Conservation (phyloP, 1,140 invertebrate species). For the Procambarus virginalis region DNA sequence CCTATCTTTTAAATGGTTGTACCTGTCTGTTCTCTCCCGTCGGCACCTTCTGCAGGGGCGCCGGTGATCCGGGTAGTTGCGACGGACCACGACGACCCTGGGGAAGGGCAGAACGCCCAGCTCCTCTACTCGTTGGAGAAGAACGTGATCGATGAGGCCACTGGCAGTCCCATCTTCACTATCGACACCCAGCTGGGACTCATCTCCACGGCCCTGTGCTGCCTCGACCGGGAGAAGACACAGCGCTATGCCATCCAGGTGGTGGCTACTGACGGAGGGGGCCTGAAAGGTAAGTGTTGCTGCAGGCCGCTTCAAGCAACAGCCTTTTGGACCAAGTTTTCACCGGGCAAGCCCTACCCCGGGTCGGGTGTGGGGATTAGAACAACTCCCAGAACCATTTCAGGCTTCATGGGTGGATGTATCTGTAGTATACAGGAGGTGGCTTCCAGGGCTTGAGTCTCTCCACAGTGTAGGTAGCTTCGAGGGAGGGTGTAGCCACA, state of each 20-base stretch:
- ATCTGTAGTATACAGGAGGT: too few relatives aligned
- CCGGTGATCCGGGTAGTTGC: slow-evolving; percentile 8
- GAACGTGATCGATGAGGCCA: slow-evolving; percentile 23
- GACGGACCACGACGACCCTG: slow-evolving; percentile 3
- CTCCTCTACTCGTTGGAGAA: slow-evolving; percentile 27
- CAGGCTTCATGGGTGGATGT: too few relatives aligned
- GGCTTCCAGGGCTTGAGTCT: too few relatives aligned
- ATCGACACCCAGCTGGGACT: slow-evolving; percentile 25
- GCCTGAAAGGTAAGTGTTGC: slow-evolving; percentile 17
- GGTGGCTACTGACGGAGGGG: slow-evolving; percentile 32
- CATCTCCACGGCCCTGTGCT: slow-evolving; percentile 26
- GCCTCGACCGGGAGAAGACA: slow-evolving; percentile 29
- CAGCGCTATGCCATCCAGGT: slow-evolving; percentile 39
- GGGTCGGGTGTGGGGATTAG: too few relatives aligned
- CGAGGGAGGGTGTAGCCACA: too few relatives aligned
- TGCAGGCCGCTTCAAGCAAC: too few relatives aligned
- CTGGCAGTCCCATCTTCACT: slow-evolving; percentile 17
- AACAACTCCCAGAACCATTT: too few relatives aligned
- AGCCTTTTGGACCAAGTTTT: too few relatives aligned
- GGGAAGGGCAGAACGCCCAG: slow-evolving; percentile 20
- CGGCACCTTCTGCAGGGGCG: not conserved
- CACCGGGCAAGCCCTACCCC: too few relatives aligned
- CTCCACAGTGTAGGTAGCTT: too few relatives aligned
- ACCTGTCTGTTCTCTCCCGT: too few relatives aligned
- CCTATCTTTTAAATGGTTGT: too few relatives aligned